Conservation (phyloP, 2,888 invertebrate genomes). For the Acronicta aceris region DNA sequence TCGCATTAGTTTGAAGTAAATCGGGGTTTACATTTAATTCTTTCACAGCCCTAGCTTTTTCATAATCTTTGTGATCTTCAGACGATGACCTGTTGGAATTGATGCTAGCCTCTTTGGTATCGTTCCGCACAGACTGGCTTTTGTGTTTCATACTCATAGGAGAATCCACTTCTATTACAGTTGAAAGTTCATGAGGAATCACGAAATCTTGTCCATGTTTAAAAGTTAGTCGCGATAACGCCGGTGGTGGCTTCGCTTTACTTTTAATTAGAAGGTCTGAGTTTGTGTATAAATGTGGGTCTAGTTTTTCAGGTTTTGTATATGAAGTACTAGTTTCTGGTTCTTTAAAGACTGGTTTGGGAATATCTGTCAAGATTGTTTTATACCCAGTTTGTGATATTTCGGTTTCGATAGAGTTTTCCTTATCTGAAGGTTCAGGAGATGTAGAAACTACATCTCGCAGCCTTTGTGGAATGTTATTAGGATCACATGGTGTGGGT, state of each 20-base stretch:
- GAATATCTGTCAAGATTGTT: slow-evolving; percentile 74
- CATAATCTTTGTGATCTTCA: slow-evolving; percentile 39
- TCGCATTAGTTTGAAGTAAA: slow-evolving; percentile 64
- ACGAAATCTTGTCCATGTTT: slow-evolving; percentile 73
- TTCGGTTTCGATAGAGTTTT: slow-evolving; percentile 34
- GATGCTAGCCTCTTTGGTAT: slow-evolving; percentile 60
- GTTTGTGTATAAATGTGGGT: slow-evolving; percentile 41
- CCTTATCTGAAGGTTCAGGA: slow-evolving; percentile 37
- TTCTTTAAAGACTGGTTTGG: slow-evolving; percentile 69
- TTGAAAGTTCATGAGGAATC: slow-evolving; percentile 91
- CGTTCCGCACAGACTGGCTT: slow-evolving; percentile 68
- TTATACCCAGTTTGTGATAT: slow-evolving; percentile 59
- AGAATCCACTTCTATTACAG: slow-evolving; percentile 92
- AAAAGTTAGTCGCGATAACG: slow-evolving; percentile 75
- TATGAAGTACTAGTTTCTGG: slow-evolving; percentile 19
- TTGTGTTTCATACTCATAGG: slow-evolving; percentile 88
- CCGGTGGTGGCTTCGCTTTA: slow-evolving; percentile 81
- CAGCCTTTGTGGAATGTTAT: slow-evolving; percentile 39
- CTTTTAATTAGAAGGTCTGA: slow-evolving; percentile 57
- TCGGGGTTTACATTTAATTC: slow-evolving; percentile 63
- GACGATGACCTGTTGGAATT: slow-evolving; percentile 46
- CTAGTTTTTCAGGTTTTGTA: slow-evolving; percentile 39
- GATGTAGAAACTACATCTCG: slow-evolving; percentile 35
- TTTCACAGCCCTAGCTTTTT: slow-evolving; percentile 24
- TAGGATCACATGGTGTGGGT: slow-evolving; percentile 34